phyloP scores from a whole-genome alignment of 2,113 vertebrate species.

The Cyprinodon tularosa region DNA sequence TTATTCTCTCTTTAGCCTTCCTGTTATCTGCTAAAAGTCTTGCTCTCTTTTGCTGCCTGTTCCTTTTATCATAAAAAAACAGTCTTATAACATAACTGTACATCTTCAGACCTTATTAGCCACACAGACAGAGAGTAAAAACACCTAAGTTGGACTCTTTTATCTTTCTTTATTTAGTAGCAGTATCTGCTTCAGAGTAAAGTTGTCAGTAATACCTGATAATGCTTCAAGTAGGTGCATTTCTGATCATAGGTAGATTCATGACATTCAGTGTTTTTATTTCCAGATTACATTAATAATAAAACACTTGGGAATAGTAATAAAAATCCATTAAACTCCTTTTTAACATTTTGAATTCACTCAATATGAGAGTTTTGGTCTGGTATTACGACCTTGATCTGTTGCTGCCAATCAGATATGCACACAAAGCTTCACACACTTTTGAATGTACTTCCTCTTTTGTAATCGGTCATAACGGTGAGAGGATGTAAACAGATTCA shows the following conservation, averaged over 20 bases:
- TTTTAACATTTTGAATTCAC: background rate
- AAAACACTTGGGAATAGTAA: background rate
- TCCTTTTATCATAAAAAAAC: background rate
- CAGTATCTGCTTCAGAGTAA: background rate
- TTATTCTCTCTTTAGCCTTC: background rate
- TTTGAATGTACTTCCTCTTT: background rate
- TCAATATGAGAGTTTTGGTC: background rate
- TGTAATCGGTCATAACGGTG: background rate
- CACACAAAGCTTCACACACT: background rate
- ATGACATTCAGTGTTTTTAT: background rate
- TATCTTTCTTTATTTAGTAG: background rate
- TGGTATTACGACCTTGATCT: background rate
- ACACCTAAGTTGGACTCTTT: background rate
- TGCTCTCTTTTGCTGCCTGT: background rate
- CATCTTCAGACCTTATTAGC: background rate
- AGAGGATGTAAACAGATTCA: background rate
- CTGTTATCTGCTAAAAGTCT: background rate
- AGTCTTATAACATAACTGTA: background rate
- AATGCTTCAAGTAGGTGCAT: background rate
- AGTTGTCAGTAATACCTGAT: background rate
- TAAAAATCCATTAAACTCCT: background rate
- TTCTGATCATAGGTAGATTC: background rate
- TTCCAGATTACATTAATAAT: background rate
- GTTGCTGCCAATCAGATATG: constrained; percentile 1
- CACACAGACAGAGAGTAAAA: too few relatives aligned